Conservation (phyloP, 2,888 invertebrate genomes). For the Eremobia ochroleuca region DNA sequence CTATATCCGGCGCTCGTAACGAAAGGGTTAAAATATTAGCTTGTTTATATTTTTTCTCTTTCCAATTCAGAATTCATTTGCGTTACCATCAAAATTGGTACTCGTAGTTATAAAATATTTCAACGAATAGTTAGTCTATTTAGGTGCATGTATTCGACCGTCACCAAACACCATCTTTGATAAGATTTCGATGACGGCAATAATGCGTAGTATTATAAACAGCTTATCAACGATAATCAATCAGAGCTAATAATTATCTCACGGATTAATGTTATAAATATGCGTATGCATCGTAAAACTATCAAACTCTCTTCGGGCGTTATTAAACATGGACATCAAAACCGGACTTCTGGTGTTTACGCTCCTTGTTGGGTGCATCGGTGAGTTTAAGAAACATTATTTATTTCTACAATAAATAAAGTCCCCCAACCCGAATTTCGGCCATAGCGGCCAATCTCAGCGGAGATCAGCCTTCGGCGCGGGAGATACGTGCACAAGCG, state of each 20-base stretch:
- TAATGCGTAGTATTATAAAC: slow-evolving; percentile 20
- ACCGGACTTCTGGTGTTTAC: slow-evolving; percentile 70
- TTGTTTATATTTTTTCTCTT: neutral
- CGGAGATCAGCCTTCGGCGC: neutral
- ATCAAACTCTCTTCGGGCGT: slow-evolving; percentile 50
- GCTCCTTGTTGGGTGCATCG: slow-evolving; percentile 76
- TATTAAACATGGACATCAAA: slow-evolving; percentile 64
- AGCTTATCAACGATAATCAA: slow-evolving; percentile 39
- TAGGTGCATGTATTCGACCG: neutral
- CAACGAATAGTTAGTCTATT: neutral
- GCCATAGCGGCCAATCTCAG: neutral
- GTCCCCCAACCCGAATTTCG: neutral
- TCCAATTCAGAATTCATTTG: neutral
- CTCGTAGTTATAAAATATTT: neutral
- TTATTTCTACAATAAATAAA: neutral
- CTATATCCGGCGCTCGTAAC: no score
- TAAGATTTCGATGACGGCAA: slow-evolving; percentile 1
- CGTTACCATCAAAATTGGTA: neutral
- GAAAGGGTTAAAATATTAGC: no score
- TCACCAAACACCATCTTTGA: slow-evolving; percentile 11
- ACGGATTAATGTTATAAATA: slow-evolving; percentile 45
- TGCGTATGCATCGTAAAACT: slow-evolving; percentile 5
- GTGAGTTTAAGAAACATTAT: slow-evolving; percentile 56
- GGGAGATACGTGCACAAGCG: no score
- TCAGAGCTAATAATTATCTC: slow-evolving; percentile 42